phyloP scores from a whole-genome alignment of 2,113 vertebrate species.

The Tachysurus vachellii region DNA sequence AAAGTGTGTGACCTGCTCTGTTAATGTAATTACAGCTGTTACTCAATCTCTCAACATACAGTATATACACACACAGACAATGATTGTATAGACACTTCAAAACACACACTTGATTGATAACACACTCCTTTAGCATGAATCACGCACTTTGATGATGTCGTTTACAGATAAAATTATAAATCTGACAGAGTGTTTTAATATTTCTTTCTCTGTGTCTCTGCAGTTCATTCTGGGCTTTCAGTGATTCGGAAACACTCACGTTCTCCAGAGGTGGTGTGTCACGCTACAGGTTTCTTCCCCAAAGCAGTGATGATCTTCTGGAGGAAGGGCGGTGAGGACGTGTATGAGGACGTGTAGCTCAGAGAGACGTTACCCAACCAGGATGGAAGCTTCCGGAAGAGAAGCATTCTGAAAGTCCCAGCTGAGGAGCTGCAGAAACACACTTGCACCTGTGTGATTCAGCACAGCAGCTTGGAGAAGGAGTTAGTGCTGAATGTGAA shows the following conservation, averaged over 20 bases:
- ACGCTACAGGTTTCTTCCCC: constrained; percentile 64
- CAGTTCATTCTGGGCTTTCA: constrained; percentile 37
- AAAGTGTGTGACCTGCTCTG: background rate
- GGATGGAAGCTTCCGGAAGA: constrained; percentile 62
- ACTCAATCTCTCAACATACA: no score
- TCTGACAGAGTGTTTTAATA: background rate
- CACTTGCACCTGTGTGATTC: constrained; percentile 15
- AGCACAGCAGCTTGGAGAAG: no score
- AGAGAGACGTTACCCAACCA: constrained; percentile 57
- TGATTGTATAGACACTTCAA: no score
- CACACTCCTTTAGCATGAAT: no score
- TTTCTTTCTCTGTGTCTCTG: background rate
- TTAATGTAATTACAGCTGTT: background rate
- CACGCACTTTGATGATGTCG: no score
- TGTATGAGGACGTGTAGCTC: constrained; percentile 50
- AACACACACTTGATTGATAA: background rate
- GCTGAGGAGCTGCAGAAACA: constrained; percentile 31
- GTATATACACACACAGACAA: no score
- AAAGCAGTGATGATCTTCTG: constrained; percentile 43
- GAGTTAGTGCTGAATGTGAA: background rate
- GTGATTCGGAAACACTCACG: constrained; percentile 16
- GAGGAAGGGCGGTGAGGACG: constrained; percentile 43
- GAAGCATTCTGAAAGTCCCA: constrained; percentile 20
- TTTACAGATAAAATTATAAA: background rate
- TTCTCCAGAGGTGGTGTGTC: constrained; percentile 60